phyloP scores from a whole-genome alignment of 2,888 invertebrate genomes.

The Philereme vetulata region DNA sequence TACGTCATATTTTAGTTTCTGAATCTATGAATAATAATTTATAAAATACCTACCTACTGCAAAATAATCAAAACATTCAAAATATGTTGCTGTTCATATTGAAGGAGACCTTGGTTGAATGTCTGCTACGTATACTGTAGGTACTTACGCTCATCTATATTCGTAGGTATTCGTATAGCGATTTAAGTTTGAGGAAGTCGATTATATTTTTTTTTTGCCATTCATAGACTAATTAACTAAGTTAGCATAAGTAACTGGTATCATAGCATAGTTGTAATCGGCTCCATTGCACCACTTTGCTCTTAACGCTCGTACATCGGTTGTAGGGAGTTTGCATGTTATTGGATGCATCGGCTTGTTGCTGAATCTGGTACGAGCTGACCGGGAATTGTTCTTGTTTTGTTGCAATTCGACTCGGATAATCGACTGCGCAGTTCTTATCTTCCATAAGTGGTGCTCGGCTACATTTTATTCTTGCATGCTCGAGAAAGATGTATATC shows the following conservation, averaged over 20 bases:
- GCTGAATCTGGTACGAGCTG: conserved; percentile 16
- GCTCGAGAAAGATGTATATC: conserved; percentile 6
- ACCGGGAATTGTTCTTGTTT: conserved; percentile 13
- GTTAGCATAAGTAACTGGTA: conserved; percentile 44
- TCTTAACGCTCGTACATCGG: conserved; percentile 70
- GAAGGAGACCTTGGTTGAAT: conserved; percentile 30
- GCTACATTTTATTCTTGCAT: conserved; percentile 2
- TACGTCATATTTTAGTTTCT: conserved; percentile 1
- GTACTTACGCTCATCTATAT: not conserved
- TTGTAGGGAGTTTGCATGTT: conserved; percentile 57
- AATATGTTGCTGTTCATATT: conserved; percentile 5
- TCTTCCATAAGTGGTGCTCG: conserved; percentile 5
- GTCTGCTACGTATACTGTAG: conserved; percentile 3
- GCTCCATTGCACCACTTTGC: conserved; percentile 82
- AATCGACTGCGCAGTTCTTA: conserved; percentile 5
- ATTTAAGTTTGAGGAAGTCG: conserved; percentile 13
- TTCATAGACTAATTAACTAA: conserved; percentile 19
- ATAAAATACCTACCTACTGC: conserved; percentile 9
- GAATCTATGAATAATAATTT: conserved; percentile 5
- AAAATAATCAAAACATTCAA: not conserved
- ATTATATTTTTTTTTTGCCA: conserved; percentile 24
- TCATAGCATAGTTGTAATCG: conserved; percentile 57
- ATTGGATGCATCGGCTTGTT: conserved; percentile 23
- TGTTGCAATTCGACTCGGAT: conserved; percentile 20
- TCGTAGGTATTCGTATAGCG: not conserved